Evolutionary conservation across 2,113 vertebrate species (phyloP).

Genomic region (Bungarus multicinctus): DNA sequence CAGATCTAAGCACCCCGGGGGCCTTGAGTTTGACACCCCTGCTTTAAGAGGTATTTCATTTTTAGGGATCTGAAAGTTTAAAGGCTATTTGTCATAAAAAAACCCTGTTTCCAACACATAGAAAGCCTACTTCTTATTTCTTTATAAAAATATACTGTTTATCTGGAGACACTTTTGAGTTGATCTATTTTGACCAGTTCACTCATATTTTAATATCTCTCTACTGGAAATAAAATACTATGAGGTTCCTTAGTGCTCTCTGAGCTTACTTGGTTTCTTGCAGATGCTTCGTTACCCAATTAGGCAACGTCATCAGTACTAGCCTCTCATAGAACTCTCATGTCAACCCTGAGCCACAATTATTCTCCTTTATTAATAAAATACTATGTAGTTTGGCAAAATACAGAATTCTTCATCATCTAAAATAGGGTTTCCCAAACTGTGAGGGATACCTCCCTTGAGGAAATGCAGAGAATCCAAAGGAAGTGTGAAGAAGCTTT

Average conservation of each 20-base stretch:
- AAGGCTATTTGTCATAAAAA: conserved; percentile 28
- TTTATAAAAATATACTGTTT: not conserved
- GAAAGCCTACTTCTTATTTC: not conserved
- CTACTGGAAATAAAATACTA: not conserved
- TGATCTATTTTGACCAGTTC: conserved; percentile 20
- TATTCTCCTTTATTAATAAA: too few relatives aligned
- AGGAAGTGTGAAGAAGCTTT: not conserved
- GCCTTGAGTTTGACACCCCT: too few relatives aligned
- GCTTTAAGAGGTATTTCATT: not conserved
- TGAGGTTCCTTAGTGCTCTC: not conserved
- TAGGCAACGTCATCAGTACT: too few relatives aligned
- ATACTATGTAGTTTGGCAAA: not conserved
- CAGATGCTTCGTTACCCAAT: too few relatives aligned
- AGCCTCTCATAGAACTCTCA: too few relatives aligned
- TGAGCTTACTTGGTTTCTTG: too few relatives aligned
- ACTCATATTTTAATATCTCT: not conserved
- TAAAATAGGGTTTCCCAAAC: not conserved
- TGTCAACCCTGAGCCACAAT: too few relatives aligned
- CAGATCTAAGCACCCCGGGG: too few relatives aligned
- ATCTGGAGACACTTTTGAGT: conserved; percentile 39
- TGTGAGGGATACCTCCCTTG: not conserved
- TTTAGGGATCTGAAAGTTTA: conserved; percentile 16
- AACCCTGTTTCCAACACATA: conserved; percentile 36
- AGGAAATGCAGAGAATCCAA: not conserved
- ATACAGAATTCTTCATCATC: not conserved